phyloP scores from a whole-genome alignment of 2,113 vertebrate genomes.

The Rousettus leschenaultii region DNA sequence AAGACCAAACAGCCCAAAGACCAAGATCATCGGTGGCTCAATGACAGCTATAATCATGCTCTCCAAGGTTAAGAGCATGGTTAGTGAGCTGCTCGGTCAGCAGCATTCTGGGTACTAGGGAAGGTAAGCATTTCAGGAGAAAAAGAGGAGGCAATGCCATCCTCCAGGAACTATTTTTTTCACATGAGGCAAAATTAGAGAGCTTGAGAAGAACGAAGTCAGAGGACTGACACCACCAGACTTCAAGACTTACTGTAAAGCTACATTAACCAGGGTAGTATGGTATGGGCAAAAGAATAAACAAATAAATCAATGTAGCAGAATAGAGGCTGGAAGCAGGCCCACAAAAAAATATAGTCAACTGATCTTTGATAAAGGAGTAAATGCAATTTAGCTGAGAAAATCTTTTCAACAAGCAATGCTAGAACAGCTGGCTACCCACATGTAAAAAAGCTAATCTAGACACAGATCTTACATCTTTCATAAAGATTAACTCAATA shows the following conservation, averaged over 20 bases:
- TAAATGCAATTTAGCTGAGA: neutral
- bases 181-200: neutral
- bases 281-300: neutral
- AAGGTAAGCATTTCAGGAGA: neutral
- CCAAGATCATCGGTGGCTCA: too few relatives aligned
- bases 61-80: fast-evolving
- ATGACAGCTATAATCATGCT: neutral
- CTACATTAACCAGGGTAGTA: too few relatives aligned
- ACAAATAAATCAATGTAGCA: neutral
- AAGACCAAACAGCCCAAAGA: neutral
- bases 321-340: neutral
- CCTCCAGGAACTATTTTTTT: neutral
- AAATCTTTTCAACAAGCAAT: neutral
- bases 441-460: neutral
- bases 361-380: neutral
- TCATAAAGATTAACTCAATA: neutral
- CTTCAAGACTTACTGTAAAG: neutral
- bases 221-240: neutral
- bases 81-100: neutral
- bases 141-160: neutral
- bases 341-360: too few relatives aligned
- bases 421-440: neutral
- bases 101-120: too few relatives aligned
- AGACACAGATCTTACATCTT: neutral
- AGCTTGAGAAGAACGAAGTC: neutral